phyloP scores from a whole-genome alignment of 2,888 invertebrate genomes.

The Liopterus haemorrhoidalis region DNA sequence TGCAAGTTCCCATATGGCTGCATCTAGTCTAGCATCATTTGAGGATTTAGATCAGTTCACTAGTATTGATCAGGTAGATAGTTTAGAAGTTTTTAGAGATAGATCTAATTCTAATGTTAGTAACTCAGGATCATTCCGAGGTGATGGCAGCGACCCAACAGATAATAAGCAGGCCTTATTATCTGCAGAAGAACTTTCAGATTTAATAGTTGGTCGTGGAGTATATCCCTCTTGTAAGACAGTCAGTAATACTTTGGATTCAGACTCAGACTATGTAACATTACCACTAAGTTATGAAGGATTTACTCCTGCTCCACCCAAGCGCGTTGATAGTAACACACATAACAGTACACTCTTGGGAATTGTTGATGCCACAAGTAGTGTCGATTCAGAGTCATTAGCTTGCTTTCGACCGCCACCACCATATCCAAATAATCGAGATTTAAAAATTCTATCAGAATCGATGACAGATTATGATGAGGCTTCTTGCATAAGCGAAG shows the following conservation, averaged over 20 bases:
- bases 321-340: constrained; percentile 59
- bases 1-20: constrained; percentile 17
- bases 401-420: constrained; percentile 56
- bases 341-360: constrained; percentile 50
- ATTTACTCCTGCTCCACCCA: constrained; percentile 61
- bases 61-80: constrained; percentile 46
- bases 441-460: constrained; percentile 46
- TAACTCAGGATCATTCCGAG: constrained; percentile 72
- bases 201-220: constrained; percentile 73
- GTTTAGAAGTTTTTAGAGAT: constrained; percentile 53
- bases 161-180: constrained; percentile 56
- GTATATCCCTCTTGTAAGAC: constrained; percentile 72
- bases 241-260: constrained; percentile 78
- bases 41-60: constrained; percentile 24
- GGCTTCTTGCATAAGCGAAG: constrained; percentile 21
- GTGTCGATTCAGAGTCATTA: constrained; percentile 27
- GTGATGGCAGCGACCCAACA: constrained; percentile 84
- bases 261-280: constrained; percentile 85
- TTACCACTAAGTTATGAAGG: constrained; percentile 51
- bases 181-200: constrained; percentile 77
- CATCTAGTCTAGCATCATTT: constrained; percentile 16
- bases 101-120: constrained; percentile 75
- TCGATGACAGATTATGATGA: constrained; percentile 37
- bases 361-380: constrained; percentile 37
- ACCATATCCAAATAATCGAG: constrained; percentile 60